Evolutionary conservation across 1,140 invertebrate genomes (phyloP), one percentile per base, ranked within the genome.

Genomic region (Goniozus legneri): DNA sequence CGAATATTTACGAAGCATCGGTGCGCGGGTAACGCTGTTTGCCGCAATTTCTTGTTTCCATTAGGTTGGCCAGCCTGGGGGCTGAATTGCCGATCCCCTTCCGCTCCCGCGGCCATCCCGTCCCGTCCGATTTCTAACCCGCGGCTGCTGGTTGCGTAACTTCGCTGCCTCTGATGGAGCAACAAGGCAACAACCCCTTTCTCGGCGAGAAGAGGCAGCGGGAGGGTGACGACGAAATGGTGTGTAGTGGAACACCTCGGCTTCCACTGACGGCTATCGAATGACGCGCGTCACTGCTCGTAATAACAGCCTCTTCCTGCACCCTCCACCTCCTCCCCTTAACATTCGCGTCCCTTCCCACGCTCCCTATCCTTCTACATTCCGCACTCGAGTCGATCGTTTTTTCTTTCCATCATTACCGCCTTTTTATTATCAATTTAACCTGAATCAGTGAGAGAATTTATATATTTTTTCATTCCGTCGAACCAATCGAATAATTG

Each of bases 31-130:
- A 75, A 75, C 64, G 62, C 63, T 69, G 70, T 75, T 76, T 75
- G 66, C 62, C 59, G 65, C 74, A 75, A 75, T 76, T 76, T 76
- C 72, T 76, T 75, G 74, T 76, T 76, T 75, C 71, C 71, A 76
- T 76, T 73, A 75, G 64, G 69, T 69, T 69, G 66, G 69, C 63
- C 65, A 65, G 71, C 71, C 73, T 69, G 64, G 67, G 64, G 73
- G 71, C 64, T 69, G 67, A 60, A 73, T 60, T 56, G 13, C 46
- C 13, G 44, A 36, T 24, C 49, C 41, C 41, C 45, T 43, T 21
- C 31, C 45, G 33, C 53, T 49, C 47, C 37, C 52, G 47, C 41
- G 37, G 16, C 16, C 43, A 12, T 15, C 24, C 14, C 14, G 35
- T 37, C 4, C 18, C 8, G 22, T 30, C 16, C 32, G 3, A 4